A percentile compares a stretch with the other conserved stretches of the same genome.
Conservation (phyloP, 1,140 invertebrate genomes). For the Heliothis subflexa region DNA sequence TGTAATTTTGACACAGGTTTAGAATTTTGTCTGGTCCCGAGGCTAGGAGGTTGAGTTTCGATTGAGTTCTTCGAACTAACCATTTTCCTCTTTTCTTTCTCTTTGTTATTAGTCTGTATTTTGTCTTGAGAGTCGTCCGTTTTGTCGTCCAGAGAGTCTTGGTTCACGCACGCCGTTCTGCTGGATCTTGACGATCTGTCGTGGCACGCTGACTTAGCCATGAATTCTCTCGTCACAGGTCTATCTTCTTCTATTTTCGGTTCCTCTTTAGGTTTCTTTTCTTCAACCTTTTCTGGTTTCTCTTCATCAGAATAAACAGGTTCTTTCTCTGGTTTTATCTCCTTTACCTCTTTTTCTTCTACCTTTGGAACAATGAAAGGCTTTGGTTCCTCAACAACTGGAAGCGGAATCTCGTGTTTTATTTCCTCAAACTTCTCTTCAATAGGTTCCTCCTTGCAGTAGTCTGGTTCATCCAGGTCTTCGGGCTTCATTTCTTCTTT, state of each 20-base stretch:
- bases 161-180: slow-evolving; percentile 73
- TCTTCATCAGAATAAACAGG: slow-evolving; percentile 60
- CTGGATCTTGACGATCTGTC: slow-evolving; percentile 79
- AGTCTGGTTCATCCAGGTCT: slow-evolving; percentile 78
- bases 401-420: slow-evolving; percentile 50
- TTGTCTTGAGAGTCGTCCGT: slow-evolving; percentile 87
- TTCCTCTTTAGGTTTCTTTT: slow-evolving; percentile 56
- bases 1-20: slow-evolving; percentile 75
- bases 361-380: slow-evolving; percentile 43
- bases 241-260: slow-evolving; percentile 67
- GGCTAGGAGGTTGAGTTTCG: slow-evolving; percentile 21
- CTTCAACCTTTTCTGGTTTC: slow-evolving; percentile 56
- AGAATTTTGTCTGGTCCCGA: slow-evolving; percentile 41
- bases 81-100: slow-evolving; percentile 86
- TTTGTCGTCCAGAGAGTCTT: slow-evolving; percentile 76
- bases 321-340: slow-evolving; percentile 51
- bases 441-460: slow-evolving; percentile 67
- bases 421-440: slow-evolving; percentile 57
- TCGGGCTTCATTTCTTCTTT: slow-evolving; percentile 81
- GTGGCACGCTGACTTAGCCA: slow-evolving; percentile 79
- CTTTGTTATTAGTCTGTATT: slow-evolving; percentile 83
- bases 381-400: slow-evolving; percentile 51
- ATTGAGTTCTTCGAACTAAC: slow-evolving; percentile 66
- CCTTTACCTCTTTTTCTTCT: slow-evolving; percentile 40
- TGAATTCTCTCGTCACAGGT: slow-evolving; percentile 67